Conservation (phyloP, 2,113 vertebrate species). For the Lipotes vexillifer region DNA sequence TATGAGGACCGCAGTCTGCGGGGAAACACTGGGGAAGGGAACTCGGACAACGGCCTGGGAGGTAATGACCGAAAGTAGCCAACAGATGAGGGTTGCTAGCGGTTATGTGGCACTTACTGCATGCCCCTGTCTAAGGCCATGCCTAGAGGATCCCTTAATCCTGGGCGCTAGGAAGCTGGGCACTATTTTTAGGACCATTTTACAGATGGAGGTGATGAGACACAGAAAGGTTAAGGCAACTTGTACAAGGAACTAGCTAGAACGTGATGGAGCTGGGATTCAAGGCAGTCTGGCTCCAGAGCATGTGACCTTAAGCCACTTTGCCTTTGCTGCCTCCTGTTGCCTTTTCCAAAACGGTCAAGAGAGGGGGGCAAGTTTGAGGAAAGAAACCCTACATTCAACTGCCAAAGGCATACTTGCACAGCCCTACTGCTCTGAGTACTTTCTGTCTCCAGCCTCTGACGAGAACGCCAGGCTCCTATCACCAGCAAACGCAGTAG, state of each 20-base stretch:
- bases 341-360: background rate
- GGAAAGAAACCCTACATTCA: background rate
- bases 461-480: background rate
- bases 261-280: background rate
- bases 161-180: background rate
- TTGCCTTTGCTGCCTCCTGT: background rate
- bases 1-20: no score
- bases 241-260: background rate
- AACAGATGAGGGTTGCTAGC: fast-evolving
- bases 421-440: fast-evolving
- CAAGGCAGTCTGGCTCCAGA: background rate
- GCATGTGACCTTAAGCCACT: background rate
- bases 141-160: background rate
- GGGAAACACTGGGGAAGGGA: background rate
- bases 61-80: fast-evolving
- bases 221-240: background rate
- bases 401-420: no score
- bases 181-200: background rate
- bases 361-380: background rate
- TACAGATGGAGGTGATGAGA: background rate
- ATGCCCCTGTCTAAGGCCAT: background rate
- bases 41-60: background rate
- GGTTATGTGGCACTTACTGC: background rate
- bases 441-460: background rate
- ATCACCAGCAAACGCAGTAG: background rate